A percentile compares a stretch with the other conserved stretches of the same genome.
phyloP scores from a whole-genome alignment of 1,140 invertebrate genomes.

The Stegodyphus mimosarum region DNA sequence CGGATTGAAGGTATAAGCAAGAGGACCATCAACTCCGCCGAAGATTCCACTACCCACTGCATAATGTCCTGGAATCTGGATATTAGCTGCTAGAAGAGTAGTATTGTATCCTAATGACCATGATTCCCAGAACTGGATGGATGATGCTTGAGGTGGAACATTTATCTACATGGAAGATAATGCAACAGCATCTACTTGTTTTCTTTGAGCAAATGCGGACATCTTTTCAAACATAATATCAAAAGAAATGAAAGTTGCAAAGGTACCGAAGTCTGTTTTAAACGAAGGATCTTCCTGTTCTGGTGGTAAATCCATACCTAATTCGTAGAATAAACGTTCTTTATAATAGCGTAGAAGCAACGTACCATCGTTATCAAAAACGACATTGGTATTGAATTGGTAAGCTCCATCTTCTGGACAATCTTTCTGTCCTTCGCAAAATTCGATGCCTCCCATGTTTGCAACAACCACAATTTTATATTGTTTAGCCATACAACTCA shows the following conservation, averaged over 20 bases:
- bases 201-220: conserved; percentile 62
- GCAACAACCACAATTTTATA: conserved; percentile 76
- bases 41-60: conserved; percentile 62
- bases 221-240: conserved; percentile 74
- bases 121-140: conserved; percentile 71
- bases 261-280: conserved; percentile 70
- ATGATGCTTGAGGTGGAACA: conserved; percentile 75
- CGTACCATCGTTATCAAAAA: conserved; percentile 75
- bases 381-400: conserved; percentile 82
- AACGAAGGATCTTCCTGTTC: conserved; percentile 73
- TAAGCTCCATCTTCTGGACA: conserved; percentile 68
- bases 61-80: conserved; percentile 67
- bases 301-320: conserved; percentile 70
- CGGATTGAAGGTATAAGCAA: conserved; percentile 37
- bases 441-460: conserved; percentile 71
- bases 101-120: conserved; percentile 72
- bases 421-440: neutral
- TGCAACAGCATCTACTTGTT: conserved; percentile 71
- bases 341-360: conserved; percentile 79
- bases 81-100: conserved; percentile 73
- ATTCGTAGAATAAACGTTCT: conserved; percentile 76
- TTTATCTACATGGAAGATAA: conserved; percentile 81
- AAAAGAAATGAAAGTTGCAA: conserved; percentile 81
- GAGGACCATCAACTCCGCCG: neutral
- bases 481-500: conserved; percentile 73